Evolutionary conservation across 2,113 vertebrate genomes (phyloP).

Genomic region (Cairina moschata): DNA sequence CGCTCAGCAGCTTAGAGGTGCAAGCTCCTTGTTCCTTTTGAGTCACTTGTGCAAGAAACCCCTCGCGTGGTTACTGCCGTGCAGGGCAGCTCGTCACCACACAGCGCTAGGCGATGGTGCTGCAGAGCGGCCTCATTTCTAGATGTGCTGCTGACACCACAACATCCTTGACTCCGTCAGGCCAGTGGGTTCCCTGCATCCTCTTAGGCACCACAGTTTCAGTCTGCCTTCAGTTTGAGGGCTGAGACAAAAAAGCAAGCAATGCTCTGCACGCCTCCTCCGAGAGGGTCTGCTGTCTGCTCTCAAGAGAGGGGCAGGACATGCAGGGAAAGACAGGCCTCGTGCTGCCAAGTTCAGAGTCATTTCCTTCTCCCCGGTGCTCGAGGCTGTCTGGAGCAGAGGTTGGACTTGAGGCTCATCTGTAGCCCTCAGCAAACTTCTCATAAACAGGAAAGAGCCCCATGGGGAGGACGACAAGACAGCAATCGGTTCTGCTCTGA

Average conservation of each 20-base stretch:
- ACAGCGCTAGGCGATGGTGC: neutral
- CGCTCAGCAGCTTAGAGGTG: neutral
- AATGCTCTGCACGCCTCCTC: neutral
- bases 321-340: accelerated
- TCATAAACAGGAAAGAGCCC: slow-evolving; percentile 45
- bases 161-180: accelerated
- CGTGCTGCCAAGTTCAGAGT: accelerated
- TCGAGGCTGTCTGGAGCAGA: neutral
- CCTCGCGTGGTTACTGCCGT: neutral
- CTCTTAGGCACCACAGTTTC: neutral
- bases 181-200: accelerated
- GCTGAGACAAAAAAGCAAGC: neutral
- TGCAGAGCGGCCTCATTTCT: neutral
- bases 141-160: neutral
- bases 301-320: neutral
- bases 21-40: neutral
- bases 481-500: neutral
- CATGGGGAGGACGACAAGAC: neutral
- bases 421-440: neutral
- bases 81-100: neutral
- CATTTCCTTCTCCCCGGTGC: neutral
- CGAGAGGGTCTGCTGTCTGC: neutral
- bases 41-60: neutral
- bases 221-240: neutral
- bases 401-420: neutral